Conservation (phyloP, 2,888 invertebrate species). For the Caenorhabditis sp. region DNA sequence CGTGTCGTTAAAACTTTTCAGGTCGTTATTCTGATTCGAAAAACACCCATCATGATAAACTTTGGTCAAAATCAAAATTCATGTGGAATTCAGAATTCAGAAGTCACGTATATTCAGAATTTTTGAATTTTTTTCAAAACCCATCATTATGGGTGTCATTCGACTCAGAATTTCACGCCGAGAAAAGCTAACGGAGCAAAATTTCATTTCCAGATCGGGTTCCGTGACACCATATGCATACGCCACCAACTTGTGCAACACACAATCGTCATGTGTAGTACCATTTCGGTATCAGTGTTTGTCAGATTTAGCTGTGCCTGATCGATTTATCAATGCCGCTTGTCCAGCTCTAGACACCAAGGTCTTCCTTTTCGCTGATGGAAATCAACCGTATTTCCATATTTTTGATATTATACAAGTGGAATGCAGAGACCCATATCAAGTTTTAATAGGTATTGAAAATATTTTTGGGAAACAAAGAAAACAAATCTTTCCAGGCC, state of each 20-base stretch:
- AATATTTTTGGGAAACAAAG: no score
- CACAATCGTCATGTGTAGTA: neutral
- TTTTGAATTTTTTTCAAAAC: no score
- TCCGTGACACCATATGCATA: neutral
- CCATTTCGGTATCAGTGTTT: conserved; percentile 9
- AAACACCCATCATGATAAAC: no score
- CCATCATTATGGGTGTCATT: no score
- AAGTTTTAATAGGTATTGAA: no score
- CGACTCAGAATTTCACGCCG: no score
- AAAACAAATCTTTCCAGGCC: conserved; percentile 15
- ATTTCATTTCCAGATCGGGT: conserved; percentile 29
- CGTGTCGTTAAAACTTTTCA: no score
- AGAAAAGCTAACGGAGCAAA: no score
- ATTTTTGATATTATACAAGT: conserved; percentile 20
- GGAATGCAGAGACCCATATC: conserved; percentile 9
- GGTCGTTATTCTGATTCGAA: no score
- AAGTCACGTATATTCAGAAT: no score
- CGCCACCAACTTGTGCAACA: conserved; percentile 22
- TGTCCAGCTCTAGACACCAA: conserved; percentile 1
- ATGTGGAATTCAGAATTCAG: no score
- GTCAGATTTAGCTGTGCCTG: neutral
- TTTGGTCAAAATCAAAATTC: no score
- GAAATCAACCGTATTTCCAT: neutral
- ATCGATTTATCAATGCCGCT: neutral
- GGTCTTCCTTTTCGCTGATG: neutral